Percentiles rank a stretch among this genome's conserved stretches.
These are phyloP conservation scores for Caenorhabditis brenneri DNA, from an alignment of 1,140 invertebrate genomes.

Conservation along the genomic window DNA sequence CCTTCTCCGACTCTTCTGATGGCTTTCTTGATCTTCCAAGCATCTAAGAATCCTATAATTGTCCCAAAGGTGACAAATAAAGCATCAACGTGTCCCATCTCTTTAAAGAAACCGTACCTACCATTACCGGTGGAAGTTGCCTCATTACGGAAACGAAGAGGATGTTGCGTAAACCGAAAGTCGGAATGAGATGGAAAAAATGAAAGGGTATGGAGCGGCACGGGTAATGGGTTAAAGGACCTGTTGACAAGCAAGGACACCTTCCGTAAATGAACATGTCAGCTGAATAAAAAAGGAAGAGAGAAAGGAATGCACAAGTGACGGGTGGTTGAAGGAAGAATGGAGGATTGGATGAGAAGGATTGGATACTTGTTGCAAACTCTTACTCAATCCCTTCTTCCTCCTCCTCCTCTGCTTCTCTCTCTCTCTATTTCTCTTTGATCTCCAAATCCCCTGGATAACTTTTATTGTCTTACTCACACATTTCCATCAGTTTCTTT, in stretches of 20 bases:
- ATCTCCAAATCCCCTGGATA: not conserved
- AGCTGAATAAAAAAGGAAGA: not conserved
- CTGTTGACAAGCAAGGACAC: constrained; percentile 41
- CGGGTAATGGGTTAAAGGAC: constrained; percentile 37
- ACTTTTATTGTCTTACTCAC: constrained; percentile 25
- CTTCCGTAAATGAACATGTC: constrained; percentile 40
- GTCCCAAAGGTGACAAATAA: not conserved
- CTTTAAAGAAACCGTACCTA: not conserved
- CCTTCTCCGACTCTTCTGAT: too few relatives aligned
- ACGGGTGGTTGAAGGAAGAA: too few relatives aligned
- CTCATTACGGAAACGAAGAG: not conserved
- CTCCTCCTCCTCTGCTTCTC: too few relatives aligned
- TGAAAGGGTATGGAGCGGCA: constrained; percentile 34
- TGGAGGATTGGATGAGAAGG: not conserved
- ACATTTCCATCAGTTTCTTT: not conserved
- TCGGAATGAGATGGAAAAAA: constrained; percentile 32
- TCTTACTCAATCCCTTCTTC: too few relatives aligned
- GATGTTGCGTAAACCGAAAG: constrained; percentile 37
- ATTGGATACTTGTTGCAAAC: constrained; percentile 28
- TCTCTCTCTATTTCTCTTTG: not conserved
- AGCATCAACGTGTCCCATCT: not conserved
- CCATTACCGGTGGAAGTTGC: constrained; percentile 39
- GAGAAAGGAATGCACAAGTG: not conserved
- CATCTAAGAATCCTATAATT: not conserved
- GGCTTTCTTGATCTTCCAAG: not conserved